These are phyloP conservation scores for Tokudaia tokunoshimensis DNA, from an alignment of 2,797 vertebrate species.

Conservation along the genomic window DNA sequence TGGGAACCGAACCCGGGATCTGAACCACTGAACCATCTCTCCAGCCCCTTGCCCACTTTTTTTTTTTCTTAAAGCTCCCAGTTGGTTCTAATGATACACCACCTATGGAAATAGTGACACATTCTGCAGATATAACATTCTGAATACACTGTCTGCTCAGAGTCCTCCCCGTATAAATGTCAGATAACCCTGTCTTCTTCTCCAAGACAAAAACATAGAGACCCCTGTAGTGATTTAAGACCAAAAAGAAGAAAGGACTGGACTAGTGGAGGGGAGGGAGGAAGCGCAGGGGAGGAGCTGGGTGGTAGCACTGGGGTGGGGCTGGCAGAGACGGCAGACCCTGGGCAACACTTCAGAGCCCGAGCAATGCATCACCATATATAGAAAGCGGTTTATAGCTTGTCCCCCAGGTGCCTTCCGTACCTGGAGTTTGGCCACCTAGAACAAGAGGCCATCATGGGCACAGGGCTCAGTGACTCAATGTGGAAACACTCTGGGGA, in stretches of 20 bases:
- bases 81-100: constrained; percentile 17
- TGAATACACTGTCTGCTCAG: not conserved
- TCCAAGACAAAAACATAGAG: constrained; percentile 10
- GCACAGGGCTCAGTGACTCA: constrained; percentile 69
- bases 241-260: not conserved
- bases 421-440: constrained; percentile 64
- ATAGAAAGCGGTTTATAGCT: constrained; percentile 46
- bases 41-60: not conserved
- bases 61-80: not conserved
- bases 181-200: not conserved
- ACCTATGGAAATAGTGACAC: constrained; percentile 37
- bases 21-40: not conserved
- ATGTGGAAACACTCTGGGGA: constrained; percentile 71
- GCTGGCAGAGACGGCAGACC: not conserved
- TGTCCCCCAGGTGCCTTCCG: constrained; percentile 61
- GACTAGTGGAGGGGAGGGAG: not conserved
- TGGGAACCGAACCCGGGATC: not conserved
- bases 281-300: too few relatives aligned
- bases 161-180: not conserved
- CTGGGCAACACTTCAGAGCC: not conserved
- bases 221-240: constrained; percentile 6
- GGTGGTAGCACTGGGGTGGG: not conserved
- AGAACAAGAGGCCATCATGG: constrained; percentile 59
- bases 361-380: constrained; percentile 52
- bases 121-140: constrained; percentile 1